A percentile compares a stretch with the other conserved stretches of the same genome.
phyloP scores from a whole-genome alignment of 2,113 vertebrate genomes.

The Macrotis lagotis region DNA sequence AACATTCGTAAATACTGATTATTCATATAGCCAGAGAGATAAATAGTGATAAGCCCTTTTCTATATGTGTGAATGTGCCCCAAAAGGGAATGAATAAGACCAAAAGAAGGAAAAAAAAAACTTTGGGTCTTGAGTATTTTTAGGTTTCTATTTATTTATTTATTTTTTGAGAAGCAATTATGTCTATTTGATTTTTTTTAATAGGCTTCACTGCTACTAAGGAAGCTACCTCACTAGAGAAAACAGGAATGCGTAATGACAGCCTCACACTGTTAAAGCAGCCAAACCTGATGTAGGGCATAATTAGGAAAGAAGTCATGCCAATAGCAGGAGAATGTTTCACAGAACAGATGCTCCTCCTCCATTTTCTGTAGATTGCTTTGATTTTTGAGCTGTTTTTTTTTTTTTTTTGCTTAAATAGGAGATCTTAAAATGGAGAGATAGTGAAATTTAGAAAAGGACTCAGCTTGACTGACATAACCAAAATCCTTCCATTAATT shows the following conservation, averaged over 20 bases:
- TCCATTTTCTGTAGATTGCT: slow-evolving; percentile 44
- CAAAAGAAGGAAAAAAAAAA: not conserved
- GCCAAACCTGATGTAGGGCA: slow-evolving; percentile 7
- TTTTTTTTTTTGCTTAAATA: slow-evolving; percentile 64
- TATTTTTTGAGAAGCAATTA: slow-evolving; percentile 30
- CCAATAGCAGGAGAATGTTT: slow-evolving; percentile 40
- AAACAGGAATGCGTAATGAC: slow-evolving; percentile 44
- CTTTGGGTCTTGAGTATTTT: slow-evolving; percentile 14
- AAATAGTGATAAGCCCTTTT: slow-evolving; percentile 13
- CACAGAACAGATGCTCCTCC: slow-evolving; percentile 35
- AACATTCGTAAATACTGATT: not conserved
- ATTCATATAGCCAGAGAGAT: not conserved
- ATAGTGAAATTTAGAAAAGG: slow-evolving; percentile 47
- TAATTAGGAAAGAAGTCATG: slow-evolving; percentile 51
- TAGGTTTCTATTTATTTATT: not conserved
- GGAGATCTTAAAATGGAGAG: slow-evolving; percentile 64
- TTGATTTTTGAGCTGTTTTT: slow-evolving; percentile 13
- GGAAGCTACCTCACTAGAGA: not conserved
- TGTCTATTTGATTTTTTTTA: slow-evolving; percentile 54
- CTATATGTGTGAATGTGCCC: not conserved
- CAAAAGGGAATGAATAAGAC: slow-evolving; percentile 1
- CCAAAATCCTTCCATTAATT: slow-evolving; percentile 58
- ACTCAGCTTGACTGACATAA: slow-evolving; percentile 38
- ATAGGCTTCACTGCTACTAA: slow-evolving; percentile 10
- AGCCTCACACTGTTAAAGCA: slow-evolving; percentile 41